Conservation (phyloP, 2,113 vertebrate genomes). For the Panthera uncia region DNA sequence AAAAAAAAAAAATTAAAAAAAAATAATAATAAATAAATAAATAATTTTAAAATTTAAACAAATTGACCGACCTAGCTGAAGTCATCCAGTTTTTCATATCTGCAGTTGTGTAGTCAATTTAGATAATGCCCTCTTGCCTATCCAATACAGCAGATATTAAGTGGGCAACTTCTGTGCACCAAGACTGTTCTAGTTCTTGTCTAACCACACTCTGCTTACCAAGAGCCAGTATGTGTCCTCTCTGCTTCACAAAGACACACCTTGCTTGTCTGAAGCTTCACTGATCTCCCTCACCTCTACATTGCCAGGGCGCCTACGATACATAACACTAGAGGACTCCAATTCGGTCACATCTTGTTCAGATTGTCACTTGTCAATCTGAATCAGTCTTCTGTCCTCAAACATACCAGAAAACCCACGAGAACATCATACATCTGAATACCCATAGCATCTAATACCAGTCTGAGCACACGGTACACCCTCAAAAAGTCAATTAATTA, state of each 20-base stretch:
- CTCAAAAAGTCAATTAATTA: constrained; percentile 23
- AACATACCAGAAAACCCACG: neutral
- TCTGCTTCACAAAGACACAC: neutral
- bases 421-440: neutral
- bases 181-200: neutral
- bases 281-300: neutral
- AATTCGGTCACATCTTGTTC: neutral
- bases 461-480: neutral
- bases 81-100: neutral
- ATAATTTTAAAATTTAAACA: constrained; percentile 32
- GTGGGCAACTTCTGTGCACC: neutral
- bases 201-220: neutral
- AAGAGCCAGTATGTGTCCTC: neutral
- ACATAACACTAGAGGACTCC: neutral
- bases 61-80: neutral
- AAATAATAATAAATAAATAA: neutral
- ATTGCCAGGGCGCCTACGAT: neutral
- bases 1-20: too few species aligned
- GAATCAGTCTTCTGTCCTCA: constrained; percentile 11
- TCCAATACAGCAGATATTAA: neutral
- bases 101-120: constrained; percentile 5
- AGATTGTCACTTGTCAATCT: neutral
- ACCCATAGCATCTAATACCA: neutral
- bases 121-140: neutral
- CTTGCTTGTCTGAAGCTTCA: neutral